Percentiles rank a stretch among this genome's conserved stretches.
These are phyloP conservation scores for Dasyornis broadbenti DNA, from an alignment of 2,113 vertebrate species.

Conservation along the genomic window DNA sequence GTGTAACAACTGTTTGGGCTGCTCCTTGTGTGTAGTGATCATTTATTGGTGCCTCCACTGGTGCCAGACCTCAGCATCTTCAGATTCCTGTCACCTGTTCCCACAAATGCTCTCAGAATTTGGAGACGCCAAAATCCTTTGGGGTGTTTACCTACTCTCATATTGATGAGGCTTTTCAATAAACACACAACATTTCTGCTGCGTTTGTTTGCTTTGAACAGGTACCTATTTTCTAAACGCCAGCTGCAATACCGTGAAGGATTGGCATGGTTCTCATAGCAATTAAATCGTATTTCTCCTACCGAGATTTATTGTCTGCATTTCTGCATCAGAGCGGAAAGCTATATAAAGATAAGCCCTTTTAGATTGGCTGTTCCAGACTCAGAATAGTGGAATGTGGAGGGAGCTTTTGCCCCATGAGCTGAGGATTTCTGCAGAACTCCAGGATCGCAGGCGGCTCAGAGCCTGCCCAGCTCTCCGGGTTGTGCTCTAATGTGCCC, in stretches of 20 bases:
- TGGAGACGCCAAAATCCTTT: not conserved
- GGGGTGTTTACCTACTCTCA: not conserved
- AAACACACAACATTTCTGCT: not conserved
- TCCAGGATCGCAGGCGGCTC: not conserved
- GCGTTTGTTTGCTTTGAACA: not conserved
- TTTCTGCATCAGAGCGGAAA: not conserved
- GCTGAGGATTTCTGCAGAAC: not conserved
- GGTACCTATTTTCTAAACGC: not conserved
- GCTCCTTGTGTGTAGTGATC: not conserved
- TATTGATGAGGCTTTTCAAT: not conserved
- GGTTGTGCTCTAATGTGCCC: not conserved
- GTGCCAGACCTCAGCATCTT: not conserved
- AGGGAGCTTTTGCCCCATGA: not conserved
- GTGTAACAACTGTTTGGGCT: not conserved
- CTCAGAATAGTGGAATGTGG: not conserved
- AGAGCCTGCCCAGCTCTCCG: rapidly evolving
- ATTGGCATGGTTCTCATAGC: not conserved
- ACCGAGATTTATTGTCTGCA: not conserved
- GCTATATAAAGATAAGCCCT: not conserved
- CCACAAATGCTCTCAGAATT: not conserved
- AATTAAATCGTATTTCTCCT: not conserved
- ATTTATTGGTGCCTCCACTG: not conserved
- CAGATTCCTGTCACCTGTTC: not conserved
- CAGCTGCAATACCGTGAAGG: rapidly evolving
- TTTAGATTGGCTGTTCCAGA: not conserved